Evolutionary conservation across 1,140 invertebrate species (phyloP), one percentile per base, ranked within the genome.

Genomic region (Drosophila arizonae): DNA sequence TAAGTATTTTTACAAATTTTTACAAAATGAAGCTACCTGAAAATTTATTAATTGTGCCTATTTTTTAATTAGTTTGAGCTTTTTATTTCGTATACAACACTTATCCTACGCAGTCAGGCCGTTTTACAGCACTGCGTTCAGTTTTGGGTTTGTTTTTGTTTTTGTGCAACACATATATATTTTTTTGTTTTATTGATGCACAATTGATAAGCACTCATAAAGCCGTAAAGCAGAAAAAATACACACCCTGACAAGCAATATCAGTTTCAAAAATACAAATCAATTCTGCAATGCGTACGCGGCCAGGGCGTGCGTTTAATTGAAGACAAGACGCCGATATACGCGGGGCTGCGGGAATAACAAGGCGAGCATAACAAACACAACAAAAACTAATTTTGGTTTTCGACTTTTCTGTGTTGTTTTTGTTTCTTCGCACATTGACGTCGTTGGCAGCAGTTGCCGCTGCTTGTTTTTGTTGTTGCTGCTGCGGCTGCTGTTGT

Each of bases 121-220:
- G 15, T 0, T 46, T 6, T 17, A 9, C 43, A 46, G 17, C 43
- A 46, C 43, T 46, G 43, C 9, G 5, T 15, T 46, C 9, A 46
- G 43, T 46, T 46, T 46, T 17, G 43, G 43, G 43, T 17, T 46
- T 46, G 43, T 15, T 46, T 46, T 46, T 46, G 43, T 17, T 17
- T 46, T 45, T 45, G 13, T 52, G 46, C 55, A 61, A 50, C 67
- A 70, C 60, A 65, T 26, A 72, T 58, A 24, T 55, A 45, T 24
- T 64, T 36, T 71, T 65, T 71, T 65, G 55, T 61, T 75, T 71
- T 75, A 75, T 75, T 75, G 67, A 71, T 75, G 54, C 54, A 64
- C 67, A 55, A 39, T 71, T 75, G 72, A 75, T 75, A 75, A 75
- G 72, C 46, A 48, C 9, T 30, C 39, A 71, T 64, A 60, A 65